Percentiles rank a stretch among this genome's conserved stretches.
Conservation (phyloP, 2,888 invertebrate species). For the Monopis laevigella region DNA sequence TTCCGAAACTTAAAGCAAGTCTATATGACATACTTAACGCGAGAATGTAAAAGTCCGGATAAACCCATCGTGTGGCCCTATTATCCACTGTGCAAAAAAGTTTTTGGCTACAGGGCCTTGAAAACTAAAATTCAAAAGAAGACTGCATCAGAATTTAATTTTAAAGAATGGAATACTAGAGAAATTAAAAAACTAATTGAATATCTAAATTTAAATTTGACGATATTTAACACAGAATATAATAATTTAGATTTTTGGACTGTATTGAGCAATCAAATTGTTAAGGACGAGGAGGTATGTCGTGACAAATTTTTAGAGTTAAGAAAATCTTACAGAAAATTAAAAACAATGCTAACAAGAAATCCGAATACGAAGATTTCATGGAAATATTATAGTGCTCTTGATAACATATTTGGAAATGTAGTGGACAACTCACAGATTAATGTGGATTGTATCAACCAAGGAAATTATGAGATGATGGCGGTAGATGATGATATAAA, state of each 20-base stretch:
- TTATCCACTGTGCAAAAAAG: slow-evolving; percentile 49
- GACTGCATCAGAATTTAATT: slow-evolving; percentile 28
- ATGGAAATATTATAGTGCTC: slow-evolving; percentile 51
- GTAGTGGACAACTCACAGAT: too few species aligned
- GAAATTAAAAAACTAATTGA: slow-evolving; percentile 44
- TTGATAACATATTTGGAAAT: slow-evolving; percentile 37
- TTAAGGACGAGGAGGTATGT: slow-evolving; percentile 32
- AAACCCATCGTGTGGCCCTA: slow-evolving; percentile 53
- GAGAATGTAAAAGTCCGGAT: slow-evolving; percentile 49
- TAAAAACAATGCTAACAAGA: slow-evolving; percentile 34
- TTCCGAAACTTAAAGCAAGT: slow-evolving; percentile 50
- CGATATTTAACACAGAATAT: slow-evolving; percentile 28
- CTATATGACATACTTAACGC: slow-evolving; percentile 41
- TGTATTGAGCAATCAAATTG: slow-evolving; percentile 28
- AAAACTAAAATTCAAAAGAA: slow-evolving; percentile 43
- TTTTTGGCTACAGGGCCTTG: slow-evolving; percentile 48
- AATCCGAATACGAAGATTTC: slow-evolving; percentile 45
- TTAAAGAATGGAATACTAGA: slow-evolving; percentile 40
- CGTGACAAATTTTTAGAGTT: slow-evolving; percentile 47
- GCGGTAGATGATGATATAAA: slow-evolving; percentile 12
- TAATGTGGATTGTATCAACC: not conserved
- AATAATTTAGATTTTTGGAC: slow-evolving; percentile 34
- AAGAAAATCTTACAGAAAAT: slow-evolving; percentile 45
- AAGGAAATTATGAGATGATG: slow-evolving; percentile 11
- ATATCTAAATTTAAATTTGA: slow-evolving; percentile 35